Evolutionary conservation across 2,888 invertebrate species (phyloP), one percentile per base, ranked within the genome.

Genomic region (Bombyx huttoni): DNA sequence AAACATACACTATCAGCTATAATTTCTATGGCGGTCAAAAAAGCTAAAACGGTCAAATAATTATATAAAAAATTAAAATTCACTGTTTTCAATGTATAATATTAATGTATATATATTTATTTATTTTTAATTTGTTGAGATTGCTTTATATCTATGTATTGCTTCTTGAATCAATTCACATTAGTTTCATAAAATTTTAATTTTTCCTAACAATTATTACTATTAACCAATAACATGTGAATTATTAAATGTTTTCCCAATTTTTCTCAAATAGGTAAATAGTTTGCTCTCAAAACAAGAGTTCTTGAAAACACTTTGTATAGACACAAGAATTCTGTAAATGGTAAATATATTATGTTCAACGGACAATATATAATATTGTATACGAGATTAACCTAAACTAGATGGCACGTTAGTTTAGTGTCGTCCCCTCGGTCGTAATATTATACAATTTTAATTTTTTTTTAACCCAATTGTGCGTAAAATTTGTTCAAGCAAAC

Each of bases 361-460:
- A 89, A 89, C 88, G 87, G 89, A 89, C 88, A 89, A 88, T 89
- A 89, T 88, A 87, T 86, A 89, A 86, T 87, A 87, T 87, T 89
- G 88, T 89, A 89, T 88, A 88, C 87, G 85, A 87, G 85, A 83
- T 88, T 88, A 89, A 88, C 89, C 89, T 89, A 89, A 88, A 88
- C 88, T 89, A 89, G 88, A 89, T 89, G 89, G 89, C 89, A 89
- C 89, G 87, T 88, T 78, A 81, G 74, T 77, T 75, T 75, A 78
- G 87, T 87, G 89, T 83, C 87, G 88, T 86, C 87, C 77, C 85
- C 78, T 85, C 83, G 85, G 84, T 85, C 86, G 70, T 70, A 69
- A 75, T 67, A 70, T 24, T 24, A 24, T 24, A 24, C 24, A 24
- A 73, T 70, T 76, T 69, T 67, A 73, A 71, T 74, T 76, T 67